Conservation (phyloP, 2,113 vertebrate species). For the Malurus alboscapulatus region DNA sequence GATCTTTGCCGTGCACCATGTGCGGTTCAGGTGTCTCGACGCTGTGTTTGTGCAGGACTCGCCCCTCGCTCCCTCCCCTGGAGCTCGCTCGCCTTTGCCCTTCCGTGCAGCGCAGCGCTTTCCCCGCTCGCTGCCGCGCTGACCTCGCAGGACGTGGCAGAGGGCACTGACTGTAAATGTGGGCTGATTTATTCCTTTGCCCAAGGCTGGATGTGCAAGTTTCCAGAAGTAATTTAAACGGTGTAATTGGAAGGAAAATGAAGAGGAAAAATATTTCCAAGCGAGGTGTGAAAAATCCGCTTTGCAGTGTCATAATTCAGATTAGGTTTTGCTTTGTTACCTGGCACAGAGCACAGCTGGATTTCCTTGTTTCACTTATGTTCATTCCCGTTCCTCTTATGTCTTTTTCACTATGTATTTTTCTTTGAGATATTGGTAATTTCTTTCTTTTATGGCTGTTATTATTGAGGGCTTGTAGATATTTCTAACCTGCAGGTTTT, state of each 20-base stretch:
- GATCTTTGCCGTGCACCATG: accelerated
- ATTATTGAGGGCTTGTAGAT: neutral
- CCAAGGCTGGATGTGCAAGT: neutral
- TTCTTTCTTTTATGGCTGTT: neutral
- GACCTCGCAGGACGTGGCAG: accelerated
- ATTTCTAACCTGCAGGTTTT: neutral
- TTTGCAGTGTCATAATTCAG: neutral
- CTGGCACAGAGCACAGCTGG: neutral
- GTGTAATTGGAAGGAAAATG: neutral
- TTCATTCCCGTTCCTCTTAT: accelerated
- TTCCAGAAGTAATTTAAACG: neutral
- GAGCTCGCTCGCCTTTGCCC: neutral
- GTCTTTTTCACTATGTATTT: neutral
- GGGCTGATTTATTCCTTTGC: neutral
- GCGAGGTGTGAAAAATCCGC: accelerated
- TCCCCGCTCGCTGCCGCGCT: accelerated
- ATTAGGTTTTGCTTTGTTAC: neutral
- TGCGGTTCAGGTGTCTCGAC: accelerated
- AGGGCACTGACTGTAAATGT: accelerated
- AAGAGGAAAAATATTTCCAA: neutral
- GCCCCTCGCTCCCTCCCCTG: neutral
- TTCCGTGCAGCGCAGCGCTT: neutral
- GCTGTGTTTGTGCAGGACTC: accelerated
- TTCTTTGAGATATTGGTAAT: neutral
- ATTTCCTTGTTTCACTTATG: neutral